A percentile compares a stretch with the other conserved stretches of the same genome.
Conservation (phyloP, 2,113 vertebrate species). For the Bucco capensis region DNA sequence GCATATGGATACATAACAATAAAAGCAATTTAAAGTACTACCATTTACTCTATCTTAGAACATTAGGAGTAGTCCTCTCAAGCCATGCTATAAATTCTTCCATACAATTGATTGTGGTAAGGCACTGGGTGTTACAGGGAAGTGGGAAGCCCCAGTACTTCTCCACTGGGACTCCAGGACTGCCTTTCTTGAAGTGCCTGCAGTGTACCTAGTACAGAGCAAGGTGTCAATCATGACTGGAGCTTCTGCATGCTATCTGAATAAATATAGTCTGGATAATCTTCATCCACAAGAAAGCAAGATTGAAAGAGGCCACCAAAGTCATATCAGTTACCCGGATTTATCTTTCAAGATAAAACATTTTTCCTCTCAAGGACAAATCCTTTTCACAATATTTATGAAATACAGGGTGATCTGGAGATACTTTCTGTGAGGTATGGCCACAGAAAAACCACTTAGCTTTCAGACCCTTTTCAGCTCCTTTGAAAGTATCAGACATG, state of each 20-base stretch:
- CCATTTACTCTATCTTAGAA: background rate
- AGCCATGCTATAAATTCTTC: background rate
- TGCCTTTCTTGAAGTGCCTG: background rate
- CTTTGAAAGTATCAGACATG: background rate
- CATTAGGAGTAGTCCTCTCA: background rate
- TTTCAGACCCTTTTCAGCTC: background rate
- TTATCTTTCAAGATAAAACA: background rate
- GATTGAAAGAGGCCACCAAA: background rate
- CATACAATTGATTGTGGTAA: background rate
- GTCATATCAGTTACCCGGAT: background rate
- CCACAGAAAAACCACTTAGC: background rate
- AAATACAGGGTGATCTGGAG: background rate
- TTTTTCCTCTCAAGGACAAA: background rate
- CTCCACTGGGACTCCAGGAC: background rate
- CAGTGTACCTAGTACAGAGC: background rate
- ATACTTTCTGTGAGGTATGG: background rate
- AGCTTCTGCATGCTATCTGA: background rate
- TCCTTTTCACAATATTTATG: background rate
- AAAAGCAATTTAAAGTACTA: slow-evolving; percentile 8
- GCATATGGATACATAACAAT: background rate
- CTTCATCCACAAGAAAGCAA: background rate
- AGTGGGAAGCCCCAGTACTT: slow-evolving; percentile 1
- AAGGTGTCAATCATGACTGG: background rate
- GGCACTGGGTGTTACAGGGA: background rate
- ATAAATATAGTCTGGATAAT: background rate